These are phyloP conservation scores for Petrolisthes manimaculis DNA, from an alignment of 2,888 invertebrate species.

Conservation along the genomic window DNA sequence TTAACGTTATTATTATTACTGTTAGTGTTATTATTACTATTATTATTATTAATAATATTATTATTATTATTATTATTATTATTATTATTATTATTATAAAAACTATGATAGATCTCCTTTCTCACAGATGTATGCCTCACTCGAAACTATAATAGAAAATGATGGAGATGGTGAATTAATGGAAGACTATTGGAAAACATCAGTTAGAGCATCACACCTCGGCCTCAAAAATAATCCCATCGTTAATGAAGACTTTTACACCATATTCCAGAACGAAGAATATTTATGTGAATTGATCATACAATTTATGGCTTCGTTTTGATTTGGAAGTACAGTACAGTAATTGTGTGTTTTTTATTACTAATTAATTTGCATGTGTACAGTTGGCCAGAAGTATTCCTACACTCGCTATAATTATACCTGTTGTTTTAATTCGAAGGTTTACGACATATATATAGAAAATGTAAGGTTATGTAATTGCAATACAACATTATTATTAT, in stretches of 20 bases:
- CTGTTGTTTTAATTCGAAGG: no score
- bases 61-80: slow-evolving; percentile 1
- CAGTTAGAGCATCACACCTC: neutral
- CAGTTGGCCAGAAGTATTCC: no score
- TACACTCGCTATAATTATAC: no score
- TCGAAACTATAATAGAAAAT: neutral
- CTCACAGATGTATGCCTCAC: neutral
- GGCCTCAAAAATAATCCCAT: slow-evolving; percentile 15
- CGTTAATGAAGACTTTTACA: slow-evolving; percentile 7
- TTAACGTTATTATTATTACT: slow-evolving; percentile 3
- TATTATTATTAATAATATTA: neutral
- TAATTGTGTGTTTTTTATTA: neutral
- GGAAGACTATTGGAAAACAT: slow-evolving; percentile 27
- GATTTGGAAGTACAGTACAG: no score
- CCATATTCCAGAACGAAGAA: slow-evolving; percentile 34
- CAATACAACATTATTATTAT: no score
- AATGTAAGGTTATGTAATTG: no score
- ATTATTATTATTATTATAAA: slow-evolving; percentile 23
- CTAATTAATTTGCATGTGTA: no score
- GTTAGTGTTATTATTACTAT: neutral
- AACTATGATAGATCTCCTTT: slow-evolving; percentile 10
- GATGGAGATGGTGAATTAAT: neutral
- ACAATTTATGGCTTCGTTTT: slow-evolving; percentile 21
- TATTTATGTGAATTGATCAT: slow-evolving; percentile 33
- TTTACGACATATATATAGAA: no score